These are phyloP conservation scores for Antheraea mylitta DNA, from an alignment of 1,140 invertebrate species.

Conservation along the genomic window DNA sequence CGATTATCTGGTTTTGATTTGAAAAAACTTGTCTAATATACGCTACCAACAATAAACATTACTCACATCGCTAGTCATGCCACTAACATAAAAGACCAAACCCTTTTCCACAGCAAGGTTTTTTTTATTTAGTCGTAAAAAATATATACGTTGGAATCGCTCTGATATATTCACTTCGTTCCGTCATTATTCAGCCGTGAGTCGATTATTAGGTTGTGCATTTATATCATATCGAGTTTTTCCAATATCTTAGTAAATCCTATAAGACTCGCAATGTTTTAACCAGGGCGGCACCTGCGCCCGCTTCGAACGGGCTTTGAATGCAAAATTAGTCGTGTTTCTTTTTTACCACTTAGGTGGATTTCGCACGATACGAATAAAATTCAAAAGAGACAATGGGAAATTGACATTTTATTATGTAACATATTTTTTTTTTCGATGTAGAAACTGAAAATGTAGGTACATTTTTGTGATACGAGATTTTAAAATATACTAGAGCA, in stretches of 20 bases:
- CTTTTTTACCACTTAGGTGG: conserved; percentile 72
- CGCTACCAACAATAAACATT: background rate
- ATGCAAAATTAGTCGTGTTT: conserved; percentile 76
- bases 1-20: no score
- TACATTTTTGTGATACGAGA: no score
- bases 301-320: conserved; percentile 64
- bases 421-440: background rate
- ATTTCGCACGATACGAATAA: conserved; percentile 56
- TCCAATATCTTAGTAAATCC: conserved; percentile 75
- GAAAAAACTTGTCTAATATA: background rate
- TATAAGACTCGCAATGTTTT: conserved; percentile 74
- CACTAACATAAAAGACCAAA: background rate
- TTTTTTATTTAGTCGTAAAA: conserved; percentile 13
- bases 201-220: conserved; percentile 37
- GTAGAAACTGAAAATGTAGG: background rate
- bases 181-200: conserved; percentile 28
- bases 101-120: background rate
- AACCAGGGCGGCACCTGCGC: conserved; percentile 68
- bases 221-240: conserved; percentile 63
- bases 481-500: no score
- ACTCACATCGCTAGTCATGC: background rate
- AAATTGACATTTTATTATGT: conserved; percentile 52
- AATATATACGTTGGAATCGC: conserved; percentile 21
- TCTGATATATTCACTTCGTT: conserved; percentile 21
- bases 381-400: conserved; percentile 41